These are phyloP conservation scores for Daubentonia madagascariensis DNA, from an alignment of 2,113 vertebrate species.

Conservation along the genomic window DNA sequence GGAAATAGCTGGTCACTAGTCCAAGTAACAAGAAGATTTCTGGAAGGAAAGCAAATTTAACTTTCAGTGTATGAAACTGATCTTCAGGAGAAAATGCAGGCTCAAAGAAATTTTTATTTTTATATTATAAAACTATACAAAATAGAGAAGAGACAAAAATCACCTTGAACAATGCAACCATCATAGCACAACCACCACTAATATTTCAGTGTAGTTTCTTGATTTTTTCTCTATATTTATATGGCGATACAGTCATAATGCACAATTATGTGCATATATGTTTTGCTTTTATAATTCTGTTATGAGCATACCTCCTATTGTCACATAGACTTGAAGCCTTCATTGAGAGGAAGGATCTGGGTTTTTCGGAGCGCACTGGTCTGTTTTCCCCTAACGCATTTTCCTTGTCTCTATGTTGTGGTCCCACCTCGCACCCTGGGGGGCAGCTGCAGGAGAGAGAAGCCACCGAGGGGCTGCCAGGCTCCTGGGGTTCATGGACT, in stretches of 20 bases:
- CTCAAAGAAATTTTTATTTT: background rate
- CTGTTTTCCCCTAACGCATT: fast-evolving
- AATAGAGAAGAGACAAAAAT: background rate
- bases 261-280: too few relatives aligned
- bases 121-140: background rate
- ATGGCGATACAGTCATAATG: background rate
- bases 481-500: background rate
- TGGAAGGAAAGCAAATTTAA: background rate
- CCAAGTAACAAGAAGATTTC: background rate
- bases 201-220: too few relatives aligned
- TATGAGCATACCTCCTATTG: fast-evolving
- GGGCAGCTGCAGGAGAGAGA: background rate
- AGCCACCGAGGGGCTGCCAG: fast-evolving
- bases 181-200: too few relatives aligned
- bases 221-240: background rate
- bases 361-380: background rate
- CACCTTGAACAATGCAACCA: too few relatives aligned
- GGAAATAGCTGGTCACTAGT: background rate
- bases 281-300: background rate
- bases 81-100: background rate
- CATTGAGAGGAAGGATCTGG: fast-evolving
- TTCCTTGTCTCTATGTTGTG: background rate
- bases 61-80: background rate
- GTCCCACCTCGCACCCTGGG: background rate
- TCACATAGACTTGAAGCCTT: too few relatives aligned